Evolutionary conservation across 30 jellyfish, hydroid and myxozoan species (phyloP), one percentile per base, ranked within the genome.

Genomic region (Aurelia coerulea): DNA sequence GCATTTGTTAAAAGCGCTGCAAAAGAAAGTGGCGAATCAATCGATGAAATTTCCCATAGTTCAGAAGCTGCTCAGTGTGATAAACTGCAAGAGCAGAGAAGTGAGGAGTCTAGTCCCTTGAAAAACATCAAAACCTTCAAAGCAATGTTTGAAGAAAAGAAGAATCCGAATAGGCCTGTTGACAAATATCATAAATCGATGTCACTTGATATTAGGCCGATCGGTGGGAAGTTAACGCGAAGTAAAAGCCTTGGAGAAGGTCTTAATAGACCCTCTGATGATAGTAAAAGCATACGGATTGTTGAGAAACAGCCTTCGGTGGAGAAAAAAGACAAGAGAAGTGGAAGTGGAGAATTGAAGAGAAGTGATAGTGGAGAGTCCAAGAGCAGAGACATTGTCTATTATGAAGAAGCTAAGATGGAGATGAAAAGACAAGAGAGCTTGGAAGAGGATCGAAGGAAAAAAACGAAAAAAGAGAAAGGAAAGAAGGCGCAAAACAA

Each of bases 161-260:
- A 88, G 56, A 64, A 33, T 16, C 66, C 80, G 5, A 66, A 33
- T 60, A 84, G 93, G 82, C 93, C 93, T 11, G 80, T 84, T 37
- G 93, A 84, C 35, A 74, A 35, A n/a, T 73, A 73, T 23, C 73
- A 67, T 64, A 84, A 34, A 10, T 69, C 85, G 10, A 29, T 65
- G 75, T 62, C 93, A 10, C 33, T 73, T 66, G 93, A 74, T 12
- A 65, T 72, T 2, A 35, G 54, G 63, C 88, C 87, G 2, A 33
- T 18, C 2, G 50, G 87, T 9, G 32, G 34, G n/a, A 66, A 50
- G 19, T 65, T 17, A 8, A 11, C 53, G 33, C 50, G 83, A 34
- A 74, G 83, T 62, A 84, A 50, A 74, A 84, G 93, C 65, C 41
- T 73, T 50, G 93, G 82, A 4, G 93, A 84, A 15, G 85, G 83